phyloP scores from a whole-genome alignment of 1,140 invertebrate genomes.

The Thalassaphorura encarpata region DNA sequence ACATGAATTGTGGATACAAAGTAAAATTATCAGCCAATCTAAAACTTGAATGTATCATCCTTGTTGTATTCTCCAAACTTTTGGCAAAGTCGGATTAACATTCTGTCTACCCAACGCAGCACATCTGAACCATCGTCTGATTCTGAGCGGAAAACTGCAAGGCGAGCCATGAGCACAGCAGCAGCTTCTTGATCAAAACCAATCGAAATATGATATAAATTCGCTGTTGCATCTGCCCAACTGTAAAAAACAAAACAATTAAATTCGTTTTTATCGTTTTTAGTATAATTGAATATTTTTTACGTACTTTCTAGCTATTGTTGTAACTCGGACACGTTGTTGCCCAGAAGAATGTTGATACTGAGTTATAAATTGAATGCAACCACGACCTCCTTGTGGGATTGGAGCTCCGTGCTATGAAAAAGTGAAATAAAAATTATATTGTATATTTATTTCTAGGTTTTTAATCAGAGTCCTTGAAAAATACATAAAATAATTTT shows the following conservation, averaged over 20 bases:
- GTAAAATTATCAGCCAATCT: slow-evolving; percentile 92
- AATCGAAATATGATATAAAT: slow-evolving; percentile 70
- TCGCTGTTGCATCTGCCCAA: slow-evolving; percentile 71
- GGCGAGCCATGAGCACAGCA: slow-evolving; percentile 91
- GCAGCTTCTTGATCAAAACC: slow-evolving; percentile 97
- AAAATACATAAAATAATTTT: not conserved
- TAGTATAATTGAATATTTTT: not conserved
- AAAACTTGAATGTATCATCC: slow-evolving; percentile 92
- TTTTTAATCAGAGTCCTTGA: too few species aligned
- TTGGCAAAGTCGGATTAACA: slow-evolving; percentile 96
- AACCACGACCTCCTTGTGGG: slow-evolving; percentile 89
- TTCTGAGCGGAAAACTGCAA: slow-evolving; percentile 92
- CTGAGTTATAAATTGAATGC: slow-evolving; percentile 96
- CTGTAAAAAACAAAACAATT: slow-evolving; percentile 38
- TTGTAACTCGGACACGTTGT: slow-evolving; percentile 88
- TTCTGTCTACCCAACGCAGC: slow-evolving; percentile 94
- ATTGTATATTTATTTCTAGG: too few species aligned
- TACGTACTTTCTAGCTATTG: slow-evolving; percentile 82
- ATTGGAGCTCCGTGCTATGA: slow-evolving; percentile 80
- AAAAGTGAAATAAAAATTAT: slow-evolving; percentile 25
- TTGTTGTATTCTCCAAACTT: slow-evolving; percentile 98
- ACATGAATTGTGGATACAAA: slow-evolving; percentile 99
- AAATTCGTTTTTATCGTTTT: not conserved
- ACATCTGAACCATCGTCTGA: slow-evolving; percentile 94
- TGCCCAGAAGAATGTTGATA: slow-evolving; percentile 98